Evolutionary conservation across 1,140 invertebrate species (phyloP).

Genomic region (Cyphomyrmex costatus): DNA sequence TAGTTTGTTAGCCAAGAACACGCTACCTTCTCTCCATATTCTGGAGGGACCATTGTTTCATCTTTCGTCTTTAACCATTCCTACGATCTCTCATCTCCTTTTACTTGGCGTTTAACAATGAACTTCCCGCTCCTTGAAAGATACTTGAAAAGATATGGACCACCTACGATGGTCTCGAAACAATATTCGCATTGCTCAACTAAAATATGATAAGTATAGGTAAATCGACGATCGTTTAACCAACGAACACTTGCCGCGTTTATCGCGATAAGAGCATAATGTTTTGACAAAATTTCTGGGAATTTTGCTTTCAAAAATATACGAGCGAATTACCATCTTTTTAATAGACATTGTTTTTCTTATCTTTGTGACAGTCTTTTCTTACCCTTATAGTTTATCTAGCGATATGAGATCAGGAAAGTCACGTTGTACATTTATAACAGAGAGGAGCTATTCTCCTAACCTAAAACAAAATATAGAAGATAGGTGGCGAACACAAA

Average conservation of each 20-base stretch:
- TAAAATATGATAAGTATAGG: background rate
- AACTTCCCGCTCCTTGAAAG: conserved; percentile 17
- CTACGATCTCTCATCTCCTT: background rate
- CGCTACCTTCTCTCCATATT: conserved; percentile 39
- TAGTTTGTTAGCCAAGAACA: conserved; percentile 72
- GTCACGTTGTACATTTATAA: background rate
- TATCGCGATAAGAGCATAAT: background rate
- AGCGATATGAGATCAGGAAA: background rate
- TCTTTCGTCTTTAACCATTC: conserved; percentile 28
- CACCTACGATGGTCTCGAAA: background rate
- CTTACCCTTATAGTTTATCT: background rate
- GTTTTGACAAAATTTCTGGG: background rate
- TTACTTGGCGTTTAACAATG: background rate
- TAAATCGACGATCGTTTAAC: background rate
- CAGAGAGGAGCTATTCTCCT: background rate
- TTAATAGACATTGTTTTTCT: background rate
- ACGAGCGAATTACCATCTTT: background rate
- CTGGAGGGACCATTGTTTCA: conserved; percentile 20
- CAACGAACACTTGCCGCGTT: background rate
- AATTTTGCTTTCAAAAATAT: background rate
- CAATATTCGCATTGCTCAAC: conserved; percentile 21
- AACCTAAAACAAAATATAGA: background rate
- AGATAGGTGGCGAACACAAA: background rate
- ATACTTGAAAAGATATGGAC: conserved; percentile 5
- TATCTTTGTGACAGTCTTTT: background rate